A percentile compares a stretch with the other conserved stretches of the same genome.
These are phyloP conservation scores for Palythoa grandis DNA, from an alignment of 92 coral and sea anemone genomes.

Conservation along the genomic window DNA sequence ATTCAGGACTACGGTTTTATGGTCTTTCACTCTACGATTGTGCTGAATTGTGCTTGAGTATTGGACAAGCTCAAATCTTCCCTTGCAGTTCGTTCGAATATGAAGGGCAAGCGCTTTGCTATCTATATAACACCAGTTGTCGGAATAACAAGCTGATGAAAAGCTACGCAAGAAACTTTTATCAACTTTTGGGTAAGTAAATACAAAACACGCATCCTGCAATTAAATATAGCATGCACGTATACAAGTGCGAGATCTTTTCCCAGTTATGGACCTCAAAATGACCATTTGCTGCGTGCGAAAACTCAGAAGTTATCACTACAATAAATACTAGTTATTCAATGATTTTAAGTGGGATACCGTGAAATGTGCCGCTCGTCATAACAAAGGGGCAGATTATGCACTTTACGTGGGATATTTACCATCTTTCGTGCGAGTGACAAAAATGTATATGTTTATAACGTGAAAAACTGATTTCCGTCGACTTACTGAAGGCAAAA, in stretches of 20 bases:
- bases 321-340: no score
- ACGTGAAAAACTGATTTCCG: no score
- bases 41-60: background rate
- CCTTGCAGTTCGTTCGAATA: background rate
- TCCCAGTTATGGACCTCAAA: background rate
- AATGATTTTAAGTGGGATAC: no score
- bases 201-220: background rate
- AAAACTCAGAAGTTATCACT: no score
- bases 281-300: no score
- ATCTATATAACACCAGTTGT: background rate
- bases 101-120: background rate
- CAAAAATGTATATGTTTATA: no score
- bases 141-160: background rate
- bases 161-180: background rate
- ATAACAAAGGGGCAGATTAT: no score
- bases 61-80: background rate
- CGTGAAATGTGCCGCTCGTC: no score
- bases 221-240: background rate
- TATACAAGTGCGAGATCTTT: background rate
- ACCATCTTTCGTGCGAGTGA: no score
- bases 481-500: no score
- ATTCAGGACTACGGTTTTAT: background rate
- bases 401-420: no score
- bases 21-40: background rate
- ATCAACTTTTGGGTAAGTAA: background rate